Percentiles rank a stretch among this genome's conserved stretches.
phyloP scores from a whole-genome alignment of 2,113 vertebrate species.

The Malaclemys terrapin region DNA sequence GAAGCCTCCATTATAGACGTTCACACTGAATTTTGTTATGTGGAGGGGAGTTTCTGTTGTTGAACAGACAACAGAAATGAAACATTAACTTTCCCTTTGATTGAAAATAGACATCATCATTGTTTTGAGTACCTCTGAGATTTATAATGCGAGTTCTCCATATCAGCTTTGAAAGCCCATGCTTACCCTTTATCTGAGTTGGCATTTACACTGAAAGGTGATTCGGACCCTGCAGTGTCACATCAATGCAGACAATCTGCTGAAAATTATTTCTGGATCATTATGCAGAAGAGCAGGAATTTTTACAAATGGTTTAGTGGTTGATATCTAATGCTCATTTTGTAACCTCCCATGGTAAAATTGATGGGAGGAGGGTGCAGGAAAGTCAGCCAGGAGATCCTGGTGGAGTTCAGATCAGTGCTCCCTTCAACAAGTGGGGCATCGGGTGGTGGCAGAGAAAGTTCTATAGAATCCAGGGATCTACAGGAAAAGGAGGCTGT shows the following conservation, averaged over 20 bases:
- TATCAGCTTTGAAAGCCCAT: conserved; percentile 13
- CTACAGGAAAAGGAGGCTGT: conserved; percentile 19
- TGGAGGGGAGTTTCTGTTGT: not conserved
- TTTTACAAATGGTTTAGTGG: not conserved
- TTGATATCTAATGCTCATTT: not conserved
- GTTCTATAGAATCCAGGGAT: fast-evolving
- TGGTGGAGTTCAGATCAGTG: not conserved
- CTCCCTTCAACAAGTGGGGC: not conserved
- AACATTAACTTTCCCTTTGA: conserved; percentile 23
- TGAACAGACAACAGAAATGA: not conserved
- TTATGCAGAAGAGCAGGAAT: not conserved
- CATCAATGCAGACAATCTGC: fast-evolving
- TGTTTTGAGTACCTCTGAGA: not conserved
- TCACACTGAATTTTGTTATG: not conserved
- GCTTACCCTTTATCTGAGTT: conserved; percentile 25
- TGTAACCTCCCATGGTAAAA: conserved; percentile 8
- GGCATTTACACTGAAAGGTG: conserved; percentile 36
- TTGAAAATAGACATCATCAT: conserved; percentile 23
- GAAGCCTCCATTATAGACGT: not conserved
- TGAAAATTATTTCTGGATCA: conserved; percentile 32
- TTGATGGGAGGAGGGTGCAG: not conserved
- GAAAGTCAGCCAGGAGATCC: not conserved
- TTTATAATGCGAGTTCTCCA: not conserved
- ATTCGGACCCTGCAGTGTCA: not conserved
- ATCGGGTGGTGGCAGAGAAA: not conserved